phyloP scores from a whole-genome alignment of 2,113 vertebrate genomes.

The Rhinolophus sinicus region DNA sequence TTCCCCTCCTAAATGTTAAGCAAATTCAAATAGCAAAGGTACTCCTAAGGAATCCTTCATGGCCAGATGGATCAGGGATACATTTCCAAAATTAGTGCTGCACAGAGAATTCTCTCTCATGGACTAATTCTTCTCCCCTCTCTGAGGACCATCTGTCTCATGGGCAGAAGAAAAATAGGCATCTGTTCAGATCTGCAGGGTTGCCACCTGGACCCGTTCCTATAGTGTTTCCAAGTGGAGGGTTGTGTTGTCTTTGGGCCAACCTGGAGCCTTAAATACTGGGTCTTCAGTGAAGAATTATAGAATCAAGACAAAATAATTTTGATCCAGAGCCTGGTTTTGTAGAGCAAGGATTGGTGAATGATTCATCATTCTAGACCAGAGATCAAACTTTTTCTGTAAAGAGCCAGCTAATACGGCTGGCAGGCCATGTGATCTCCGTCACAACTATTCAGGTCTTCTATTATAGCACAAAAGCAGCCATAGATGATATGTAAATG shows the following conservation, averaged over 20 bases:
- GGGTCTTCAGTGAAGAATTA: not conserved
- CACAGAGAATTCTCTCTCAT: conserved; percentile 76
- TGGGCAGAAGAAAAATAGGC: conserved; percentile 77
- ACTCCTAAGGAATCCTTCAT: conserved; percentile 78
- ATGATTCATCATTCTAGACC: not conserved
- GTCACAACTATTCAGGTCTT: not conserved
- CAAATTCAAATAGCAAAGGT: conserved; percentile 64
- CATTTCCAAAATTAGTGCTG: conserved; percentile 79
- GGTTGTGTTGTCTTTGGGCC: conserved; percentile 62
- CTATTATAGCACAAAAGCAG: not conserved
- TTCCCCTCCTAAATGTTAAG: conserved; percentile 59
- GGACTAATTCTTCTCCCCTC: conserved; percentile 76
- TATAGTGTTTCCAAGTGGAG: conserved; percentile 63
- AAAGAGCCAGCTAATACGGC: not conserved
- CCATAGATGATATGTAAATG: not conserved
- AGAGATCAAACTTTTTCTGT: not conserved
- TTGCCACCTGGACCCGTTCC: conserved; percentile 77
- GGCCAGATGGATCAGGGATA: conserved; percentile 75
- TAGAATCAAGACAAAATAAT: conserved; percentile 13
- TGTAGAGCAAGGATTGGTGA: not conserved
- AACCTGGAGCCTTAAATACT: conserved; percentile 40
- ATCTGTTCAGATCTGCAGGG: conserved; percentile 77
- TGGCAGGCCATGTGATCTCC: not conserved
- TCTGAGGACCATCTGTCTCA: conserved; percentile 80
- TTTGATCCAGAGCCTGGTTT: conserved; percentile 37